Conservation (phyloP, 2,888 invertebrate species). For the Uloborus plumipes region DNA sequence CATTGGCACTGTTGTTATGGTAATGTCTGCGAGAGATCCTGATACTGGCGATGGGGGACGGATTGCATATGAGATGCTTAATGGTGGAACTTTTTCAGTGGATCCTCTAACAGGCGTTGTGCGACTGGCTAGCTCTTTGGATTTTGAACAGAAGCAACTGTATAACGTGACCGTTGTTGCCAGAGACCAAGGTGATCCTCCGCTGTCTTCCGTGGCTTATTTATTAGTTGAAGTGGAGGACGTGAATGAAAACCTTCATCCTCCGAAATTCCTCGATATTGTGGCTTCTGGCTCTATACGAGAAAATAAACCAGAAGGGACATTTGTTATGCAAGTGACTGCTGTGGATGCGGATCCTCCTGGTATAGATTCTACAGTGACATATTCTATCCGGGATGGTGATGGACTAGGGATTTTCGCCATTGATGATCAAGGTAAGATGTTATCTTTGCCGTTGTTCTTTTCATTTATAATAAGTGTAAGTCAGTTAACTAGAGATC, state of each 20-base stretch:
- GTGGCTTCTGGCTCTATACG: constrained; percentile 76
- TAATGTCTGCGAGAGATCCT: constrained; percentile 86
- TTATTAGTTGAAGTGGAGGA: constrained; percentile 86
- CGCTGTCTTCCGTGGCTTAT: constrained; percentile 83
- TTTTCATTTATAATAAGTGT: too few species aligned
- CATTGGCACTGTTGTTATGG: constrained; percentile 86
- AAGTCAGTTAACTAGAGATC: too few species aligned
- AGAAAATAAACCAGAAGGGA: constrained; percentile 85
- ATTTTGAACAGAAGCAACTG: constrained; percentile 90
- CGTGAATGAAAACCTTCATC: constrained; percentile 91
- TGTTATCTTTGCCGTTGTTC: too few species aligned
- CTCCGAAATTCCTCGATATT: constrained; percentile 86
- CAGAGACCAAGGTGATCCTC: constrained; percentile 82
- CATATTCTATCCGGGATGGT: constrained; percentile 89
- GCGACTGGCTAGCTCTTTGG: constrained; percentile 82
- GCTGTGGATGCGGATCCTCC: constrained; percentile 80
- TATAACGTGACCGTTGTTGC: constrained; percentile 90
- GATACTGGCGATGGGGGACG: constrained; percentile 87
- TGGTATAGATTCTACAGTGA: constrained; percentile 80
- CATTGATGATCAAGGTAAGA: constrained; percentile 84
- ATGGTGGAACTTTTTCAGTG: constrained; percentile 80
- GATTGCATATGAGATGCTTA: constrained; percentile 82
- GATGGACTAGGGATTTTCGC: constrained; percentile 92
- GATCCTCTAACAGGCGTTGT: constrained; percentile 89
- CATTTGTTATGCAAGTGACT: constrained; percentile 82